Evolutionary conservation across 2,888 invertebrate species (phyloP).

Genomic region (Iselma pallidipennis): DNA sequence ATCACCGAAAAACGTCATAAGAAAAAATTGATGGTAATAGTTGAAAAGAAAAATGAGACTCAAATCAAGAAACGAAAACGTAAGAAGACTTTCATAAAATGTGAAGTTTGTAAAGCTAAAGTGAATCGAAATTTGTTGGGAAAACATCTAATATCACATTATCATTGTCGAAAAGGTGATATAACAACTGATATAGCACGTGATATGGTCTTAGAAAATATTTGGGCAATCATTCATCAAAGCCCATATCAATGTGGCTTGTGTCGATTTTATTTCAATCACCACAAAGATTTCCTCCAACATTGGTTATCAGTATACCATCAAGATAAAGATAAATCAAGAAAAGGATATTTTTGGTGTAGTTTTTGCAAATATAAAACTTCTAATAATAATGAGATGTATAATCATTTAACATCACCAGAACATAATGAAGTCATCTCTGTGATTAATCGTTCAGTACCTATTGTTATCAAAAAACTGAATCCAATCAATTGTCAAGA

Average conservation of each 20-base stretch:
- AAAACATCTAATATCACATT: constrained; percentile 84
- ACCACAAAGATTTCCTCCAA: constrained; percentile 67
- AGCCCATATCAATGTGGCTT: constrained; percentile 85
- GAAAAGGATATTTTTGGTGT: constrained; percentile 70
- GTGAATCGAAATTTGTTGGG: constrained; percentile 73
- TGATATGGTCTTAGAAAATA: constrained; percentile 74
- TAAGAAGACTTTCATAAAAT: constrained; percentile 64
- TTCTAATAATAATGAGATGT: constrained; percentile 67
- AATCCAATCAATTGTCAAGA: constrained; percentile 66
- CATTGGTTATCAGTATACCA: constrained; percentile 77
- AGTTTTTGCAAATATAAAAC: constrained; percentile 74
- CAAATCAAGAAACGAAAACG: constrained; percentile 56
- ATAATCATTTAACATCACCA: constrained; percentile 66
- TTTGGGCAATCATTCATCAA: constrained; percentile 76
- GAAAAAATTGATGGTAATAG: constrained; percentile 26
- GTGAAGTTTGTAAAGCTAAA: constrained; percentile 73
- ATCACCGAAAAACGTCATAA: constrained; percentile 33
- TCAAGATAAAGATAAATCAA: constrained; percentile 55
- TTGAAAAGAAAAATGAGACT: constrained; percentile 25
- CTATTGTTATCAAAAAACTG: constrained; percentile 74
- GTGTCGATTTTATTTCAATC: constrained; percentile 85
- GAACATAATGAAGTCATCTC: constrained; percentile 75
- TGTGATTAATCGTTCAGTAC: constrained; percentile 79
- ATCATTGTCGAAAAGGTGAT: constrained; percentile 76
- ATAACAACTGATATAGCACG: constrained; percentile 62